Evolutionary conservation across 2,888 invertebrate genomes (phyloP).

Genomic region (Cantharis flavilabris): DNA sequence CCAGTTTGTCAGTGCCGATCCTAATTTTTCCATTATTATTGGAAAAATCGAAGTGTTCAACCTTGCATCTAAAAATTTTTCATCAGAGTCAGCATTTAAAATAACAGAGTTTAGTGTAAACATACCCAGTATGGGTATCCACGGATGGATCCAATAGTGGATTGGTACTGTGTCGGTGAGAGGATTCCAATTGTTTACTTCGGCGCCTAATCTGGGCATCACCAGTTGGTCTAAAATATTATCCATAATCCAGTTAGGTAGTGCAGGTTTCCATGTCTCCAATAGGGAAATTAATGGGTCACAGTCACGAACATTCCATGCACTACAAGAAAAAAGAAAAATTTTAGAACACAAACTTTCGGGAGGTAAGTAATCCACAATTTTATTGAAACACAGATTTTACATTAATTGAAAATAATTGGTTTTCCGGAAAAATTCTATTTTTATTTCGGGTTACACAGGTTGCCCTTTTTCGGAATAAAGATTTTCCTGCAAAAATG

Average conservation of each 20-base stretch:
- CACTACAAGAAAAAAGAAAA: slow-evolving; percentile 51
- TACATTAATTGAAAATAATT: not conserved
- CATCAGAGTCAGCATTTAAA: too few relatives aligned
- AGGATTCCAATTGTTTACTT: slow-evolving; percentile 93
- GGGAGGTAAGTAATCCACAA: not conserved
- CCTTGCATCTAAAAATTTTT: slow-evolving; percentile 41
- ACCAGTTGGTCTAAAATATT: slow-evolving; percentile 83
- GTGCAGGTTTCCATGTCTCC: slow-evolving; percentile 77
- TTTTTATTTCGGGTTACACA: not conserved
- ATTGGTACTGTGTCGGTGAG: slow-evolving; percentile 92
- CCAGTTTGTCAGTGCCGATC: slow-evolving; percentile 89
- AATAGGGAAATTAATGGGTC: slow-evolving; percentile 79
- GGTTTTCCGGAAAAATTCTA: not conserved
- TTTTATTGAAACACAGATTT: not conserved
- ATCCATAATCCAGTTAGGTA: slow-evolving; percentile 83
- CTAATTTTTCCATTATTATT: slow-evolving; percentile 88
- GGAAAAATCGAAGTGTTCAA: slow-evolving; percentile 71
- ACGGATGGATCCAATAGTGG: slow-evolving; percentile 96
- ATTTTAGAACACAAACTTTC: not conserved
- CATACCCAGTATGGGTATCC: slow-evolving; percentile 83
- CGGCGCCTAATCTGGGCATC: slow-evolving; percentile 72
- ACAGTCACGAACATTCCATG: slow-evolving; percentile 83
- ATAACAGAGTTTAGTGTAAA: too few relatives aligned
- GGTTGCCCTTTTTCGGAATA: not conserved
- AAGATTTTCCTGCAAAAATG: not conserved